Evolutionary conservation across 2,797 vertebrate species (phyloP), one percentile per base, ranked within the genome.

Genomic region (Saxicola maurus): DNA sequence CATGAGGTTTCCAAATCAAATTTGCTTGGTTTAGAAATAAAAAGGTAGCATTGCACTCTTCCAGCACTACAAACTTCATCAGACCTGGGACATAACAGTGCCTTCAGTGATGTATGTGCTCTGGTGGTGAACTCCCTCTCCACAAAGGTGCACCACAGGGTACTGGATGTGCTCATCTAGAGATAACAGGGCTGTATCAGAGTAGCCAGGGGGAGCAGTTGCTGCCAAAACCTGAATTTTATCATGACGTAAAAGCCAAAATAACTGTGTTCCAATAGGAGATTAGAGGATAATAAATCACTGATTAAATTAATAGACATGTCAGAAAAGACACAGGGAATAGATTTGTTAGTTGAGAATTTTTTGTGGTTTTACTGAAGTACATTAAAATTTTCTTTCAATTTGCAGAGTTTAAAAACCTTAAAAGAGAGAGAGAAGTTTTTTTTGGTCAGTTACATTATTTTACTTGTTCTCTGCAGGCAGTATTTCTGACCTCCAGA

Each of bases 1-100:
- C 30, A 0, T 43, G 89, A 82, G 91, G 75, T 74, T 94, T 95
- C 89, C 91, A 93, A 84, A 92, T 89, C 67, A 80, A 84, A 71
- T 82, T 84, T 91, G 51, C 82, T 86, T 2, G 14, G 89, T 81
- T 91, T 89, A 84, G 91, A 86, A 94, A 61, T 74, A 45, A 83
- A 86, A 94, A 61, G 64, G 84, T 46, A 40, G 57, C 57, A 87
- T 86, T 91, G 74, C 64, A 71, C 13, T 55, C 64, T 75, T 73
- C 69, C 85, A 91, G 74, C 80, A 55, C 53, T 33, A 6, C 64
- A 14, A 3, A 68, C 62, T 53, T 65, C 9, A 1, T 31, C 21
- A 12, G 43, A 53, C 13, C 17, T 83, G 38, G 56, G 38, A 51
- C 52, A 30, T 72, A 72, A 59, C 33, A 30, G 81, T 30, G 52